Evolutionary conservation across 2,888 invertebrate genomes (phyloP).

Genomic region (Drosophila emarginata): DNA sequence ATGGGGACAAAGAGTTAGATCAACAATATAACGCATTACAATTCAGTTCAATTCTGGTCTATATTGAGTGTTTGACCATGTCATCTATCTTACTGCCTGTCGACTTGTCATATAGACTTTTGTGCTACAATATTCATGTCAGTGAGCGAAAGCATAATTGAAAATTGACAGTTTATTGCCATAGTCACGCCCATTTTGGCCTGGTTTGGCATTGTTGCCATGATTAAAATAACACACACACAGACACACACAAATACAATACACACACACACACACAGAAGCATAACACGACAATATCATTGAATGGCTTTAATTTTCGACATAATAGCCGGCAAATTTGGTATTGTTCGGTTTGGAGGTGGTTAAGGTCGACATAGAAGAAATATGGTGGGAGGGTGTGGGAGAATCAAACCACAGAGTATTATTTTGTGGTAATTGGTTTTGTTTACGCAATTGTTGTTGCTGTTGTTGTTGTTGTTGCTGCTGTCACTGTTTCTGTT

Average conservation of each 20-base stretch:
- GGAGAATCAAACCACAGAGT: constrained; percentile 34
- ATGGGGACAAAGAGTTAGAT: constrained; percentile 2
- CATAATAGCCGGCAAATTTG: constrained; percentile 49
- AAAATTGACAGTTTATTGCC: constrained; percentile 62
- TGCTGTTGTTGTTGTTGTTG: constrained; percentile 4
- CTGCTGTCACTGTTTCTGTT: constrained; percentile 23
- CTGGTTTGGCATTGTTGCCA: constrained; percentile 39
- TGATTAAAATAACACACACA: constrained; percentile 44
- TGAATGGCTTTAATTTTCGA: constrained; percentile 52
- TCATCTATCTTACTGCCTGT: constrained; percentile 18
- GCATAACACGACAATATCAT: constrained; percentile 21
- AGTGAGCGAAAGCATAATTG: constrained; percentile 42
- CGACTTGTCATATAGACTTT: constrained; percentile 35
- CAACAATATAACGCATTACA: constrained; percentile 14
- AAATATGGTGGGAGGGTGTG: constrained; percentile 8
- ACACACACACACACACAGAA: constrained; percentile 7
- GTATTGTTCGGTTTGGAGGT: constrained; percentile 28
- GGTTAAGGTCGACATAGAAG: neutral
- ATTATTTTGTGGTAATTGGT: constrained; percentile 49
- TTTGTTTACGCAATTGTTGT: constrained; percentile 38
- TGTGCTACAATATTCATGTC: constrained; percentile 20
- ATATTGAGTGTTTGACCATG: constrained; percentile 24
- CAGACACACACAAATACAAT: constrained; percentile 1
- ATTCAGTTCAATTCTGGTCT: constrained; percentile 26
- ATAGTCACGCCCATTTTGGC: constrained; percentile 42